Evolutionary conservation across 1,140 invertebrate genomes (phyloP).

Genomic region (Bilobella aurantiaca): DNA sequence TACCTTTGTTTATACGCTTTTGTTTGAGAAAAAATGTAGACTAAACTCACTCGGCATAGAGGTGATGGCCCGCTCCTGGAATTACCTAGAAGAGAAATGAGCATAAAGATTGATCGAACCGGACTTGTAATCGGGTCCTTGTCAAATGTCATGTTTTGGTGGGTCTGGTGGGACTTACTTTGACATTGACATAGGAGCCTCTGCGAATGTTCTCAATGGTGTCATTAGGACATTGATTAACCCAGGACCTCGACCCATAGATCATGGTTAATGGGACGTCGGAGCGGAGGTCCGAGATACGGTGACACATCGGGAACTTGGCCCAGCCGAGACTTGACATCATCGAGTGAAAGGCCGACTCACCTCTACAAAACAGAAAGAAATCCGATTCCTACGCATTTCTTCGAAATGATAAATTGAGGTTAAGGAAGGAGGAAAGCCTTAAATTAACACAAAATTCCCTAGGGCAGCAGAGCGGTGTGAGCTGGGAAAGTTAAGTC

Average conservation of each 20-base stretch:
- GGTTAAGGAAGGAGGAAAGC: no score
- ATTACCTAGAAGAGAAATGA: slow-evolving; percentile 56
- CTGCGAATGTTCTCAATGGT: slow-evolving; percentile 59
- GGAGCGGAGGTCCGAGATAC: slow-evolving; percentile 58
- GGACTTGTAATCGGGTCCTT: no score
- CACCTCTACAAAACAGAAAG: slow-evolving; percentile 57
- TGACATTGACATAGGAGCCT: slow-evolving; percentile 66
- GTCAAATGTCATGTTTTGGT: slow-evolving; percentile 2
- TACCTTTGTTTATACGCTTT: no score
- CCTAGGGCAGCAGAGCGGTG: background rate
- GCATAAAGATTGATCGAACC: background rate
- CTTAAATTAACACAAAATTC: background rate
- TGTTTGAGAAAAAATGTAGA: no score
- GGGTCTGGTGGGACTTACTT: slow-evolving; percentile 48
- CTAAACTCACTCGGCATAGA: slow-evolving; percentile 97
- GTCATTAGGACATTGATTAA: slow-evolving; percentile 72
- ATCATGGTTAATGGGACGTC: slow-evolving; percentile 72
- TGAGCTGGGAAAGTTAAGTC: no score
- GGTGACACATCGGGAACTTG: slow-evolving; percentile 80
- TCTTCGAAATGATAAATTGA: background rate
- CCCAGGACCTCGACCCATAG: slow-evolving; percentile 76
- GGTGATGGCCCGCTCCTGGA: slow-evolving; percentile 85
- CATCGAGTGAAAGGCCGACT: slow-evolving; percentile 84
- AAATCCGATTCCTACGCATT: background rate
- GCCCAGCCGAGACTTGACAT: slow-evolving; percentile 89